Evolutionary conservation across 1,140 invertebrate genomes (phyloP).

Genomic region (Pissodes strobi): DNA sequence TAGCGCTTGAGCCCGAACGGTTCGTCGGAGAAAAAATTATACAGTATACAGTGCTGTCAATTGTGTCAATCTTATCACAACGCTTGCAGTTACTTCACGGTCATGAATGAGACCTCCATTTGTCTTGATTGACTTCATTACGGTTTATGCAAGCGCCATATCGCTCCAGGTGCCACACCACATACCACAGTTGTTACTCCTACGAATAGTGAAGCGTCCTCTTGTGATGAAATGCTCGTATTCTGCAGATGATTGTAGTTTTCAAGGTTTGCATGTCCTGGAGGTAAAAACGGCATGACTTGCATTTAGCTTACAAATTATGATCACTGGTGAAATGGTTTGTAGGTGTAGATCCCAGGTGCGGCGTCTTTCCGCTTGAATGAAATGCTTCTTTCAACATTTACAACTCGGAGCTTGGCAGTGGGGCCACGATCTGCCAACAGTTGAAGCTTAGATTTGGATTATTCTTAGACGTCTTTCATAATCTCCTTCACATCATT

Average conservation of each 20-base stretch:
- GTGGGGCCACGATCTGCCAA: conserved; percentile 51
- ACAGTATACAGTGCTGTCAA: conserved; percentile 45
- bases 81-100: conserved; percentile 51
- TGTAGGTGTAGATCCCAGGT: conserved; percentile 50
- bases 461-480: conserved; percentile 40
- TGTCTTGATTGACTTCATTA: conserved; percentile 57
- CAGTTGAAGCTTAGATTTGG: conserved; percentile 14
- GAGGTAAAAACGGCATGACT: conserved; percentile 49
- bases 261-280: conserved; percentile 32
- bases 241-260: conserved; percentile 42
- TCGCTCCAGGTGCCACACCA: conserved; percentile 32
- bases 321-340: conserved; percentile 47
- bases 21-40: too few relatives aligned
- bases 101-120: conserved; percentile 51
- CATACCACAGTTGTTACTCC: conserved; percentile 35
- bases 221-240: conserved; percentile 25
- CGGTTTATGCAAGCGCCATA: conserved; percentile 49
- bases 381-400: conserved; percentile 44
- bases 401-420: conserved; percentile 48
- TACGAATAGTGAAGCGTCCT: conserved; percentile 45
- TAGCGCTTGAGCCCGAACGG: too few relatives aligned
- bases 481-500: conserved; percentile 39
- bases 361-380: conserved; percentile 45
- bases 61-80: conserved; percentile 50
- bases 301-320: conserved; percentile 48